Conservation (phyloP, 2,888 invertebrate genomes). For the Patella pellucida region DNA sequence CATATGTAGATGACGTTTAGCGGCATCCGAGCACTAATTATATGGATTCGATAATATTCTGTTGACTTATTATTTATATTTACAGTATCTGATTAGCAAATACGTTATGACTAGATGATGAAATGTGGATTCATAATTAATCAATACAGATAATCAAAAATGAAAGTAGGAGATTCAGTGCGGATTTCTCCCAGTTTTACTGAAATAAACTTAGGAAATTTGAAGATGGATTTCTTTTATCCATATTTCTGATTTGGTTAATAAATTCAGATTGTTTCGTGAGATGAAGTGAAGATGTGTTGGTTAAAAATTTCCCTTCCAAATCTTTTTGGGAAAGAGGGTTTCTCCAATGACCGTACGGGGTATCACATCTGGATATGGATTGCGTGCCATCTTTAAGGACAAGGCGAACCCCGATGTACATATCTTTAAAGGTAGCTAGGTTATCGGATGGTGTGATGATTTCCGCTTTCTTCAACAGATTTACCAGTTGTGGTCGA, state of each 20-base stretch:
- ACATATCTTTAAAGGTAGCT: constrained; percentile 54
- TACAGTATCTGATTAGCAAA: too few relatives aligned
- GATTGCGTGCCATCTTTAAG: constrained; percentile 37
- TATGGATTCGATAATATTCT: too few relatives aligned
- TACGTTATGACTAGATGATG: too few relatives aligned
- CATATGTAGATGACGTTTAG: too few relatives aligned
- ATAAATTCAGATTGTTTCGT: constrained; percentile 19
- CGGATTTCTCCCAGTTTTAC: background rate
- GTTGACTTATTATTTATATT: too few relatives aligned
- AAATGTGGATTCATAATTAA: too few relatives aligned
- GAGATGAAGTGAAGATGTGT: constrained; percentile 33
- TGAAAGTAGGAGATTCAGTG: too few relatives aligned
- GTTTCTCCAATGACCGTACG: constrained; percentile 57
- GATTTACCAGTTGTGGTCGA: constrained; percentile 33
- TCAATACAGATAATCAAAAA: too few relatives aligned
- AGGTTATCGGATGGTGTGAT: constrained; percentile 42
- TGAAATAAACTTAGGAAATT: constrained; percentile 15
- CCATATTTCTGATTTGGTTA: constrained; percentile 24
- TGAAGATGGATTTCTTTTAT: constrained; percentile 7
- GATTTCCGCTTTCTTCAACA: constrained; percentile 43
- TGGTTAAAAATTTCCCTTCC: constrained; percentile 45
- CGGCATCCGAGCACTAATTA: too few relatives aligned
- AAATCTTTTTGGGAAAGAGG: constrained; percentile 48
- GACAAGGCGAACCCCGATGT: constrained; percentile 43
- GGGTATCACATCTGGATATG: constrained; percentile 44